Conservation (phyloP, 1,140 invertebrate species). For the Musca vetustissima region DNA sequence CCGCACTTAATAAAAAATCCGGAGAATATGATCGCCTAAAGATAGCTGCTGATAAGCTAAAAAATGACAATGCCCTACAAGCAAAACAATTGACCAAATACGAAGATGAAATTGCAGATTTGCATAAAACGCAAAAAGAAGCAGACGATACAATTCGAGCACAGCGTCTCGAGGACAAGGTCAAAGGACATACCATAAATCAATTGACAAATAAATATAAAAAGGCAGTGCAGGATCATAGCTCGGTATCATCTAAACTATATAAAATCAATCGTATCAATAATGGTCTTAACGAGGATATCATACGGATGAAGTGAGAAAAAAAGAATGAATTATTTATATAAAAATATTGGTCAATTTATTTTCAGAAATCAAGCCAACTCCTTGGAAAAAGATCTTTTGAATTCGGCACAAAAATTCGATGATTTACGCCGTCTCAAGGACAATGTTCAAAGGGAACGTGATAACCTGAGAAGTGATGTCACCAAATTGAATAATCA, state of each 20-base stretch:
- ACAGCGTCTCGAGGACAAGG: constrained; percentile 28
- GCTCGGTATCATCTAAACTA: constrained; percentile 21
- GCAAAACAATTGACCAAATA: constrained; percentile 34
- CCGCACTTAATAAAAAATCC: constrained; percentile 30
- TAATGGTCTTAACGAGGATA: constrained; percentile 26
- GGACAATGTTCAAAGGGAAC: constrained; percentile 38
- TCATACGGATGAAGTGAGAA: constrained; percentile 26
- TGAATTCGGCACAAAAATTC: constrained; percentile 34
- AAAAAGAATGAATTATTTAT: background rate
- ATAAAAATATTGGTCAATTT: background rate
- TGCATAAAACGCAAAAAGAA: constrained; percentile 33
- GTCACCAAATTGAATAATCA: constrained; percentile 40
- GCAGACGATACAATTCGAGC: constrained; percentile 36
- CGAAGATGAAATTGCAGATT: constrained; percentile 36
- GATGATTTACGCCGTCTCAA: constrained; percentile 40
- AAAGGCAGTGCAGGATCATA: constrained; percentile 26
- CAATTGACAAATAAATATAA: constrained; percentile 27
- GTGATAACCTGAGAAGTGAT: constrained; percentile 39
- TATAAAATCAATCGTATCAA: constrained; percentile 29
- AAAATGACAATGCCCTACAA: constrained; percentile 33
- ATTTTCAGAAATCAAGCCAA: constrained; percentile 28
- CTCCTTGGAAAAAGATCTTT: constrained; percentile 38
- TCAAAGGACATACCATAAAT: constrained; percentile 24
- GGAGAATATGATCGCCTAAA: constrained; percentile 37
- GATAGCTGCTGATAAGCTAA: constrained; percentile 36